Evolutionary conservation across 2,797 vertebrate species (phyloP), one percentile per base, ranked within the genome.

Genomic region (Fistularia tabacaria): DNA sequence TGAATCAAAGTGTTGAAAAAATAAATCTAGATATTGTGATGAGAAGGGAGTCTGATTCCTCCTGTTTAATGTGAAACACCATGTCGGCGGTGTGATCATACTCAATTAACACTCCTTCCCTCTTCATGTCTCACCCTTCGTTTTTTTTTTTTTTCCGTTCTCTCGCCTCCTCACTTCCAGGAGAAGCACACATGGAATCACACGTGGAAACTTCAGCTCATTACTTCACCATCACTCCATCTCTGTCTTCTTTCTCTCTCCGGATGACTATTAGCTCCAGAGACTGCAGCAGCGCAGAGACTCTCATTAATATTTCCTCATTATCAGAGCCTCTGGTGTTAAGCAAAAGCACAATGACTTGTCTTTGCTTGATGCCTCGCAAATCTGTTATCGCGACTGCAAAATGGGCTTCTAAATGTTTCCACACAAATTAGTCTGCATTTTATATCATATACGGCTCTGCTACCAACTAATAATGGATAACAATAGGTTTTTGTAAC

Each of bases 271-370:
- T 78, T 73, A 77, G 62, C 71, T 64, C 49, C 55, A 59, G 53
- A 76, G 71, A 71, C 58, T 60, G 59, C 59, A 52, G 68, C 40
- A 8, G 58, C 47, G 38, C 56, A 54, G 62, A 72, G 72, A 58
- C 36, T 50, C 37, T 56, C 73, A 72, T 83, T 83, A 73, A 74
- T 82, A 74, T 84, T 73, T 83, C 71, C 54, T 79, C 69, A 71
- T 78, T 76, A 79, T 77, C 63, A 49, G 53, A 44, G 59, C 38
- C 53, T 48, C 42, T 49, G 37, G 37, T 74, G 66, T 70, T 51
- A 51, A 74, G 64, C 48, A 77, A 56, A 40, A 48, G 56, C 57
- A 62, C 69, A 76, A 46, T 58, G 57, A 42, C 72, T 69, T 60
- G 74, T 68, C 56, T 38, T 51, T 60, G 71, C 72, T 55, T 59